Evolutionary conservation across 2,888 invertebrate species (phyloP), one percentile per base, ranked within the genome.

Genomic region (Caenorhabditis sp.): DNA sequence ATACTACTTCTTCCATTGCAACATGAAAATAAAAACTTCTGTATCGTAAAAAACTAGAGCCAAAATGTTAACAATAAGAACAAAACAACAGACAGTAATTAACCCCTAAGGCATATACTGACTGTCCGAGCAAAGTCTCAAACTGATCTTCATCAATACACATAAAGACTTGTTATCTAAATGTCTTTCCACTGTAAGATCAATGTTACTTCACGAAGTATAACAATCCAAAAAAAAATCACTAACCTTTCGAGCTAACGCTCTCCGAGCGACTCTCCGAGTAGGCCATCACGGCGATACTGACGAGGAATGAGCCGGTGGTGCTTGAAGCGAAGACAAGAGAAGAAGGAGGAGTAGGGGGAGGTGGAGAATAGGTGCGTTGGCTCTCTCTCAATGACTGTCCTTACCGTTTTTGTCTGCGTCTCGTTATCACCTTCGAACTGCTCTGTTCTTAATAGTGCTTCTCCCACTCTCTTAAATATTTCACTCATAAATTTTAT

Each of bases 401-500:
- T 73, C 74, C 74, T 74, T 51, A 69, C 74, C 74, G 63, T 69
- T 75, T 81, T 35, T 47, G 22, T 68, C 69, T 74, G 73, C 73
- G 74, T 69, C 74, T 74, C 70, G 35, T 77, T 77, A 77, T 79
- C 79, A 35, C 22, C 26, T 66, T 28, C 64, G 56, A 70, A 64
- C 64, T 35, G 64, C 64, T 63, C 22, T 44, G 79, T 79, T 79
- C 79, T 79, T 35, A 70, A 79, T 63, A 69, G 74, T 73, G 74
- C 74, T 81, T 63, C 74, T 69, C 35, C 66, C 68, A 49, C 73
- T 51, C 59, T 56, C 66, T 73, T 73, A 73, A 68, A 73, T 81
- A 81, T 81, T 81, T 81, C 80, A 74, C 51, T 56, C 80, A 81
- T 69, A 81, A 81, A 81, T 81, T 74, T 81, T 75, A 81, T 75